Base-by-base conservation (phyloP, 2,113 vertebrate genomes). In the Poecilia latipinna region DNA sequence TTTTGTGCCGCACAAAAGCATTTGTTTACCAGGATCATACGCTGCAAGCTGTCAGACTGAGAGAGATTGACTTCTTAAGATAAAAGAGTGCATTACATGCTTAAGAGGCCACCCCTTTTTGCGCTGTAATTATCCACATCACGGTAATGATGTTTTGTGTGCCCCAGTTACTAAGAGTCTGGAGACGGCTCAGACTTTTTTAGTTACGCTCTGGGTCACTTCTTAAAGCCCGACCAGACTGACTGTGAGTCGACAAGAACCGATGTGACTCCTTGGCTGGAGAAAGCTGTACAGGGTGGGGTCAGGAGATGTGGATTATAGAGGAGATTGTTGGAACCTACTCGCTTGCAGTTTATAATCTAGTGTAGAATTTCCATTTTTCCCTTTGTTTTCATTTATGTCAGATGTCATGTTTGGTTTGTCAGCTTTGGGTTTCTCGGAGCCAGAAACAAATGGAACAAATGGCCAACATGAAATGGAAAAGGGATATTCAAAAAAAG, bases 21-120 rank as follows among this genome's bases (percentile, higher is more conserved):
- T 98, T 98, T 99, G 96, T 98, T 98, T 97, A 97, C 95, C 91
- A 87, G 95, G 96, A 97, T 97, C 96, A 96, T 97, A 95, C 94
- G 95, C 96, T 96, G 94, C 95, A 94, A 95, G 95, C 96, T 97
- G 97, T 98, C 97, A 97, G 93, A 80, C 88, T 39, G 19, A 75
- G 93, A 94, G 91, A 95, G 95, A 96, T 92, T 96, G 96, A 96
- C 94, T 96, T 93, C 92, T 94, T 93, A 90, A 96, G 96, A 98
- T 97, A 96, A 98, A 98, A 97, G 96, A 87, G 94, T 95, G 93
- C 80, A 88, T 96, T 97, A 94, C 91, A 93, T 95, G 94, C 95
- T 94, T 92, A 94, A 94, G 95, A 94, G 94, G 93, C 94, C 95
- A 89, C 63, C 94, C 91, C 61, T 91, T 94, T 78, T 82, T 92